Percentiles rank a stretch among this genome's conserved stretches.
Conservation (phyloP, 1,140 invertebrate species). For the Papilio aristodemus region DNA sequence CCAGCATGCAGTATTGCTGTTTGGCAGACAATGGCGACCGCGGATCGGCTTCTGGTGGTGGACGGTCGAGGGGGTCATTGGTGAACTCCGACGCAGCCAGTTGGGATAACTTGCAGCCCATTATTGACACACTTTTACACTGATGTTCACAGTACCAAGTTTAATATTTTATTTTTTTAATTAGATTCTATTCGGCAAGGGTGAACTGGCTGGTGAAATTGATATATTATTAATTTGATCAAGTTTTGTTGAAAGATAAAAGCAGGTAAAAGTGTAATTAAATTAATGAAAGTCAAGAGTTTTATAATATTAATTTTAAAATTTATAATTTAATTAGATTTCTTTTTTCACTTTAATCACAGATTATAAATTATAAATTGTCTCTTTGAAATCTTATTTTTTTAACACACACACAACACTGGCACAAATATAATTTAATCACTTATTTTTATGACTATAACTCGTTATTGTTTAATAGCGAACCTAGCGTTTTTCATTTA, state of each 20-base stretch:
- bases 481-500: conserved; percentile 39
- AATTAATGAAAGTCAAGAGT: neutral
- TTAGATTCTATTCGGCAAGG: neutral
- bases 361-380: neutral
- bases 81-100: conserved; percentile 59
- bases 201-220: neutral
- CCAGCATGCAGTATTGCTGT: conserved; percentile 74
- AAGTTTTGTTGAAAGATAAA: neutral
- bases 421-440: conserved; percentile 20
- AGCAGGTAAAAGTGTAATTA: neutral
- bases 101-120: conserved; percentile 70
- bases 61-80: conserved; percentile 54
- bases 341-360: neutral
- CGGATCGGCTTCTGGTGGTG: conserved; percentile 63
- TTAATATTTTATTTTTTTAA: neutral
- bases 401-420: neutral
- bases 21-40: conserved; percentile 65
- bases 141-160: neutral
- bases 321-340: neutral
- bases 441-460: conserved; percentile 32
- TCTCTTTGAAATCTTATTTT: neutral
- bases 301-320: neutral
- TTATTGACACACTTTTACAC: conserved; percentile 35
- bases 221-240: conserved; percentile 3
- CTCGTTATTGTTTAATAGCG: conserved; percentile 38